These are phyloP conservation scores for Sarcoramphus papa DNA, from an alignment of 2,797 vertebrate genomes.

Conservation along the genomic window DNA sequence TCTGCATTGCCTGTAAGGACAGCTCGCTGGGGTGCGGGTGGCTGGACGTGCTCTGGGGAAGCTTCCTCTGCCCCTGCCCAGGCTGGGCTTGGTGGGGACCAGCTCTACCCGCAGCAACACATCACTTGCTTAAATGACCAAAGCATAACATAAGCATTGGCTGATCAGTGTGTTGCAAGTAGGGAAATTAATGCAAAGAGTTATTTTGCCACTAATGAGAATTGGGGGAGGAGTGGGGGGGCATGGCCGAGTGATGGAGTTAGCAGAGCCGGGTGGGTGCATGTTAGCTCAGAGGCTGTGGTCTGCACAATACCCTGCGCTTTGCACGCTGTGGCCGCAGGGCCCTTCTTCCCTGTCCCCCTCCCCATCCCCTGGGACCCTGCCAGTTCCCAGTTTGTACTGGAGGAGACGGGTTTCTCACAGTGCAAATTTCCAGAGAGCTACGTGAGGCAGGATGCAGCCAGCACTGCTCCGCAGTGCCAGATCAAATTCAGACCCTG, in stretches of 20 bases:
- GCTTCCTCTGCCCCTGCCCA: not conserved
- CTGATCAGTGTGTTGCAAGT: not conserved
- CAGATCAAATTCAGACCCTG: not conserved
- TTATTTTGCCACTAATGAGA: accelerated
- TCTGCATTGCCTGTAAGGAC: not conserved
- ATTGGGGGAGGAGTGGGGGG: not conserved
- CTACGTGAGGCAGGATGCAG: not conserved
- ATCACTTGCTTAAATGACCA: not conserved
- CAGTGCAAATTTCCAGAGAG: not conserved
- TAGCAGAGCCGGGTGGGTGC: not conserved
- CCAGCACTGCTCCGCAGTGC: not conserved
- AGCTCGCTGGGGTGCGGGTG: accelerated
- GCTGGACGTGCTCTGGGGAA: not conserved
- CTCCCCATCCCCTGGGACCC: not conserved
- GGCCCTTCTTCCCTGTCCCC: not conserved
- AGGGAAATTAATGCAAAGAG: not conserved
- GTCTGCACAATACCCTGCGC: not conserved
- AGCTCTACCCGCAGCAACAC: not conserved
- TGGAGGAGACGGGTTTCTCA: not conserved
- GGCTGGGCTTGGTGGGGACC: not conserved
- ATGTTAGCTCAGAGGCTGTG: not conserved
- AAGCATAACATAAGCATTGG: not conserved
- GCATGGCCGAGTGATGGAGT: not conserved
- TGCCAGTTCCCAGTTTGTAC: not conserved
- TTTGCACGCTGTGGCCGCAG: not conserved